Percentiles rank a stretch among this genome's conserved stretches.
Evolutionary conservation across 2,888 invertebrate genomes (phyloP).

Genomic region (Caenorhabditis sp.): DNA sequence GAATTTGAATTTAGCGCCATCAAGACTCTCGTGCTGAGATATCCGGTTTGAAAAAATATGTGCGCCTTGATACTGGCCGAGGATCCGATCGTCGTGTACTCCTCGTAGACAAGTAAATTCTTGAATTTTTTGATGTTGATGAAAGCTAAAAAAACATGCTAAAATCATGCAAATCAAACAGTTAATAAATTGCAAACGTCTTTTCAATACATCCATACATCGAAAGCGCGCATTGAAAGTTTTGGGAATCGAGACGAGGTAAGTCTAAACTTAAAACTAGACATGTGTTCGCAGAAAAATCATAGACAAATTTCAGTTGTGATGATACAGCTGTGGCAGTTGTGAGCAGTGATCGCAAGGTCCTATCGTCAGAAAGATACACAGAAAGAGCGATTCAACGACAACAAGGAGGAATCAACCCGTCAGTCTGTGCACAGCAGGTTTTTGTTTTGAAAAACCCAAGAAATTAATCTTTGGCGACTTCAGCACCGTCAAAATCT

Average conservation of each 20-base stretch:
- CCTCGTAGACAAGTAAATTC: too few species aligned
- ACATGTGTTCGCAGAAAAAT: background rate
- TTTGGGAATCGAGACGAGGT: slow-evolving; percentile 79
- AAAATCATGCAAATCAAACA: background rate
- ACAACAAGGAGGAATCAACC: slow-evolving; percentile 77
- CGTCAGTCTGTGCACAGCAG: slow-evolving; percentile 73
- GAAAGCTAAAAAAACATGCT: too few species aligned
- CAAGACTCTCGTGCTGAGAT: too few species aligned
- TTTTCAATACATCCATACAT: background rate
- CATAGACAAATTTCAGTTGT: slow-evolving; percentile 76
- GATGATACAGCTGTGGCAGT: slow-evolving; percentile 81
- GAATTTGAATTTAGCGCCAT: too few species aligned
- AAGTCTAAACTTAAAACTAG: background rate
- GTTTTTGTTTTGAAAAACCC: too few species aligned
- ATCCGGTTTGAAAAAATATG: too few species aligned
- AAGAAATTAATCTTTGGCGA: background rate
- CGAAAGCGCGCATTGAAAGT: slow-evolving; percentile 14
- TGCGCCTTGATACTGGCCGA: too few species aligned
- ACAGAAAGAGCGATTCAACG: slow-evolving; percentile 68
- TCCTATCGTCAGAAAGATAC: slow-evolving; percentile 62
- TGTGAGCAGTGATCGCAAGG: slow-evolving; percentile 59
- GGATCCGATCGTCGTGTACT: too few species aligned
- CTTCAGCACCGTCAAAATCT: slow-evolving; percentile 75
- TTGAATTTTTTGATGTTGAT: too few species aligned
- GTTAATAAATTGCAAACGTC: background rate